Base-by-base conservation (phyloP, 2,113 vertebrate genomes). In the Bubo scandiacus region DNA sequence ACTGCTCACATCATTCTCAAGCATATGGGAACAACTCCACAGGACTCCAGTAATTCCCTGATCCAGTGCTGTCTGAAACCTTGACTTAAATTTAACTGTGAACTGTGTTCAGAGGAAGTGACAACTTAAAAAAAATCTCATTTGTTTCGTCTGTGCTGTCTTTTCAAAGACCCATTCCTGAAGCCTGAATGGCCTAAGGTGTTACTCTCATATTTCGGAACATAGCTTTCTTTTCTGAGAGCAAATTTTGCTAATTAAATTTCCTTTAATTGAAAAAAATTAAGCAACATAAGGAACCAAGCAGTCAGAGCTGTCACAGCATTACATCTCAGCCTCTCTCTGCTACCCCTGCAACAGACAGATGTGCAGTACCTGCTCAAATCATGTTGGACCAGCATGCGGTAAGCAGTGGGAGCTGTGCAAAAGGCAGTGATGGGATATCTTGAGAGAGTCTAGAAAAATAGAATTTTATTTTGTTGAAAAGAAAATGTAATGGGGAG, bases 391-490 rank as follows among this genome's bases (percentile, higher is more conserved):
- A 99, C 96, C 54, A 99, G 97, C 97, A 99, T 97, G 40, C 96
- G 70, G 85, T 98, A 99, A n/a, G 97, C 97, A 9, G 98, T 99
- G 18, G 98, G 98, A 38, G 98, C 97, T 3, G 98, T 98, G 96
- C 98, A 99, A 94, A 99, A 97, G 36, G 90, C 96, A 40, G 97
- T 98, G 90, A 99, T 97, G 6, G 98, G 98, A 34, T 98, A 98
- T 13, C 38, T 97, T 45, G 96, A 97, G n/a, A 99, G 97, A 65
- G 98, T 98, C 99, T 99, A 77, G 30, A 38, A 47, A 95, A 86
- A 40, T 0, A 61, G 10, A 23, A 32, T 63, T 16, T 42, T 38
- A 78, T 18, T 34, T 29, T n/a, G 25, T 6, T 55, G 47, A n/a
- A 45, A 42, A 61, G 51, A 32, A 63, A 74, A 27, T 14, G 22